These are phyloP conservation scores for Lepus europaeus DNA, from an alignment of 2,113 vertebrate species.

Conservation along the genomic window DNA sequence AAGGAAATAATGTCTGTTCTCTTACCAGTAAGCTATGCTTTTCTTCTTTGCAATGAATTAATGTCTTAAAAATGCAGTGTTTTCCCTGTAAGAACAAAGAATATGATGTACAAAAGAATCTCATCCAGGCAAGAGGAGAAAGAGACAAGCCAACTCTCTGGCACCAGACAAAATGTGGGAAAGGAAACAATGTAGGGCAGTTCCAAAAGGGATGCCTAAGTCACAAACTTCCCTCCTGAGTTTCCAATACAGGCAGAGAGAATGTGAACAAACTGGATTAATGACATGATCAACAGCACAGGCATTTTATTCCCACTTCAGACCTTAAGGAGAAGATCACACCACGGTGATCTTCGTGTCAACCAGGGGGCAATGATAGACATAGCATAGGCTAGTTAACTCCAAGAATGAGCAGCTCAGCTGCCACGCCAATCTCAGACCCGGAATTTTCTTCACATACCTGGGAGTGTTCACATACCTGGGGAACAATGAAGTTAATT, in stretches of 20 bases:
- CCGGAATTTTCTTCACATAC: background rate
- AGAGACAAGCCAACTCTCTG: background rate
- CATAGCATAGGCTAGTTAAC: background rate
- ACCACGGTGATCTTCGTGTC: background rate
- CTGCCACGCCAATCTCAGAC: background rate
- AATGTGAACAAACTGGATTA: no score
- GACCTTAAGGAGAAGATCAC: background rate
- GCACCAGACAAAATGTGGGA: background rate
- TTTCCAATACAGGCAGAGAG: background rate
- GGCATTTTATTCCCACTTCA: background rate
- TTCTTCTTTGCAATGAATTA: background rate
- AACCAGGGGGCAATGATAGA: background rate
- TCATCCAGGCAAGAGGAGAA: background rate
- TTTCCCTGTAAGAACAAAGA: background rate
- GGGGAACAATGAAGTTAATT: background rate
- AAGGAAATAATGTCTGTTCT: background rate
- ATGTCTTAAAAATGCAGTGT: background rate
- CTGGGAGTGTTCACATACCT: background rate
- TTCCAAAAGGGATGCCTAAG: background rate
- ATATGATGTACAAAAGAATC: background rate
- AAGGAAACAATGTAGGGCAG: background rate
- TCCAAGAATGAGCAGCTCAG: background rate
- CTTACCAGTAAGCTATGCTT: background rate
- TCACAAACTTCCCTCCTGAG: background rate
- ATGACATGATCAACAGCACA: background rate